These are phyloP conservation scores for Dorcus hopei DNA, from an alignment of 2,888 invertebrate species.

Conservation along the genomic window DNA sequence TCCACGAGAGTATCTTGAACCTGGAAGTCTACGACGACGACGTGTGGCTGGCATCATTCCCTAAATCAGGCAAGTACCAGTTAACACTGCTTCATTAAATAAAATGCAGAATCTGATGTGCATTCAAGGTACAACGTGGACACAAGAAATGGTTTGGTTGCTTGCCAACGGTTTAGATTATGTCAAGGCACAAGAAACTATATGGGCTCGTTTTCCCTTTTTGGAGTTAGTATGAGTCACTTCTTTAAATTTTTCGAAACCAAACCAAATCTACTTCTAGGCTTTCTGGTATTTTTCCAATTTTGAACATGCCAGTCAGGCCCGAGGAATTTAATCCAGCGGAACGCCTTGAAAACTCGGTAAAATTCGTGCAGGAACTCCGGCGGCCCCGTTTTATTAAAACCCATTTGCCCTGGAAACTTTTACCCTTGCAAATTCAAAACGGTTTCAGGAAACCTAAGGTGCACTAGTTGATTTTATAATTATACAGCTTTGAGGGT, in stretches of 20 bases:
- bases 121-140: conserved; percentile 65
- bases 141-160: conserved; percentile 68
- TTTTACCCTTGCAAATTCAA: conserved; percentile 28
- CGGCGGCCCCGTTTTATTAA: conserved; percentile 19
- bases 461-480: conserved; percentile 3
- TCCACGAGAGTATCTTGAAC: conserved; percentile 38
- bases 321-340: conserved; percentile 3
- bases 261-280: conserved; percentile 3
- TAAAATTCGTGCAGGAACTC: background rate
- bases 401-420: conserved; percentile 25
- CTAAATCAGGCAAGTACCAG: conserved; percentile 49
- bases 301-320: background rate
- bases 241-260: conserved; percentile 8
- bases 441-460: conserved; percentile 37
- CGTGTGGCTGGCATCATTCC: conserved; percentile 51
- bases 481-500: background rate
- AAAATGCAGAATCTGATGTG: background rate
- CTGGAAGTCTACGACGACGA: conserved; percentile 50
- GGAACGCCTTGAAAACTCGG: background rate
- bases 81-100: background rate
- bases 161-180: conserved; percentile 59
- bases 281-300: background rate
- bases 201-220: conserved; percentile 67
- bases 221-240: conserved; percentile 56
- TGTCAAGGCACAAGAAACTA: conserved; percentile 51